phyloP scores from a whole-genome alignment of 2,113 vertebrate species.

The Halichoeres trimaculatus region DNA sequence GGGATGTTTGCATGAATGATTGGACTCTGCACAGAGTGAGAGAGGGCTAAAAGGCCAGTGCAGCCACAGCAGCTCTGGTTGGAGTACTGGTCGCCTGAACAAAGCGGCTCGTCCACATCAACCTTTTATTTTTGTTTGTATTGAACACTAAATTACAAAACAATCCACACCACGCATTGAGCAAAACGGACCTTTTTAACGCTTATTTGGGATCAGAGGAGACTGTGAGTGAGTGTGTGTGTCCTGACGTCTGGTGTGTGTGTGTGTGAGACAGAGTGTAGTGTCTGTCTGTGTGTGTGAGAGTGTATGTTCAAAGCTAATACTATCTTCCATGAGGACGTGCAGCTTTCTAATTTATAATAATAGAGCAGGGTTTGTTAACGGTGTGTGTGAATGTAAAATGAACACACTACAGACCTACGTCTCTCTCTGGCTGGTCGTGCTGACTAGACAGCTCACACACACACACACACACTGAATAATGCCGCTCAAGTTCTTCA shows the following conservation, averaged over 20 bases:
- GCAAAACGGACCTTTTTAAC: slow-evolving; percentile 36
- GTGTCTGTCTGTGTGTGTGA: slow-evolving; percentile 11
- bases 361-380: slow-evolving; percentile 56
- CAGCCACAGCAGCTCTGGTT: slow-evolving; percentile 58
- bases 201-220: slow-evolving; percentile 50
- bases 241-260: slow-evolving; percentile 6
- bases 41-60: slow-evolving; percentile 61
- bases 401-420: slow-evolving; percentile 55
- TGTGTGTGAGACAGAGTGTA: slow-evolving; percentile 15
- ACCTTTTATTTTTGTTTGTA: slow-evolving; percentile 40
- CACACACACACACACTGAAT: slow-evolving; percentile 69
- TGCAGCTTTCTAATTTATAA: slow-evolving; percentile 57
- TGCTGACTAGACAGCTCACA: slow-evolving; percentile 72
- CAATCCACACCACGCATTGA: slow-evolving; percentile 6
- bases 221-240: slow-evolving; percentile 8
- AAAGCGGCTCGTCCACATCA: slow-evolving; percentile 63
- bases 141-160: slow-evolving; percentile 33
- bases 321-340: slow-evolving; percentile 57
- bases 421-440: slow-evolving; percentile 54
- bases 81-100: slow-evolving; percentile 56
- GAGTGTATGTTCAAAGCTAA: slow-evolving; percentile 35
- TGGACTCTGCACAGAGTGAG: slow-evolving; percentile 45
- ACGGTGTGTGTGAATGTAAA: slow-evolving; percentile 49
- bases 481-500: slow-evolving; percentile 70
- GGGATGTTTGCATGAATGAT: slow-evolving; percentile 67